Evolutionary conservation across 1,140 invertebrate genomes (phyloP).

Genomic region (Apis mellifera): Amel_HAv3.1 CM009934.2:5116501-5117000

Average conservation of each 20-base stretch:
- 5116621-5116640: not conserved
- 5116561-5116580: not conserved
- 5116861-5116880: constrained; percentile 1
- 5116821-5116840: not conserved
- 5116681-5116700: constrained; percentile 40
- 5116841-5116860: not conserved
- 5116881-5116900: constrained; percentile 18
- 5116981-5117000: constrained; percentile 40
- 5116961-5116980: constrained; percentile 16
- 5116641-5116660: constrained; percentile 1
- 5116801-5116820: not conserved
- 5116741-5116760: not conserved
- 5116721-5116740: not conserved
- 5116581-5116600: constrained; percentile 16
- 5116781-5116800: too few species aligned
- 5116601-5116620: not conserved
- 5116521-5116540: constrained; percentile 30
- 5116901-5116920: not conserved
- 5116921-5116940: constrained; percentile 52
- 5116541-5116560: not conserved
- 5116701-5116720: not conserved
- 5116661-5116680: not conserved
- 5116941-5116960: not conserved
- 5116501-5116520: not conserved
- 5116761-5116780: too few species aligned